Conservation (phyloP, 2,888 invertebrate genomes). For the Drosophila acutilabella region DNA sequence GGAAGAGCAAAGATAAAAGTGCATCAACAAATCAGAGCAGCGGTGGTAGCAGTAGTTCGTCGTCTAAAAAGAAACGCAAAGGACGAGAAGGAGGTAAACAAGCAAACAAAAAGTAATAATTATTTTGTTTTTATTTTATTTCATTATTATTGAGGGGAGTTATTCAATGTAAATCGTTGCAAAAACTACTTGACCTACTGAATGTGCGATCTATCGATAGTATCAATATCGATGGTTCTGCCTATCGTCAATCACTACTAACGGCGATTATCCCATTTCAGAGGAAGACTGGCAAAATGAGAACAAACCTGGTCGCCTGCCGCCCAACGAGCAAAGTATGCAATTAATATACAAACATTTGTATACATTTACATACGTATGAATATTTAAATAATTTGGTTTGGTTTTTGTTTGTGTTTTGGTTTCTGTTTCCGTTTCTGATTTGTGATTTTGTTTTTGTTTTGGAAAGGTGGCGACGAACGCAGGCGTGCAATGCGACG, state of each 20-base stretch:
- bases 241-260: not conserved
- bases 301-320: slow-evolving; percentile 83
- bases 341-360: not conserved
- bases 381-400: not conserved
- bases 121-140: not conserved
- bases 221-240: slow-evolving; percentile 33
- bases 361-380: not conserved
- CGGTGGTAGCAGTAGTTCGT: slow-evolving; percentile 85
- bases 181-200: no score
- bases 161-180: no score
- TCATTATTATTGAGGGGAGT: not conserved
- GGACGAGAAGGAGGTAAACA: slow-evolving; percentile 91
- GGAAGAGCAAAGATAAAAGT: slow-evolving; percentile 93
- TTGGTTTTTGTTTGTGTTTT: not conserved
- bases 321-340: slow-evolving; percentile 84
- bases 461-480: slow-evolving; percentile 77
- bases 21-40: slow-evolving; percentile 88
- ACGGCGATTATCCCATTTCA: slow-evolving; percentile 85
- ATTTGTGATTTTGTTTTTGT: not conserved
- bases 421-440: not conserved
- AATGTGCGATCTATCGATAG: slow-evolving; percentile 38
- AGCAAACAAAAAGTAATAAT: slow-evolving; percentile 66
- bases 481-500: slow-evolving; percentile 86
- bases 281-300: slow-evolving; percentile 89
- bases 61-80: slow-evolving; percentile 93